Evolutionary conservation across 2,888 invertebrate species (phyloP).

Genomic region (Ennomos quercinarius): DNA sequence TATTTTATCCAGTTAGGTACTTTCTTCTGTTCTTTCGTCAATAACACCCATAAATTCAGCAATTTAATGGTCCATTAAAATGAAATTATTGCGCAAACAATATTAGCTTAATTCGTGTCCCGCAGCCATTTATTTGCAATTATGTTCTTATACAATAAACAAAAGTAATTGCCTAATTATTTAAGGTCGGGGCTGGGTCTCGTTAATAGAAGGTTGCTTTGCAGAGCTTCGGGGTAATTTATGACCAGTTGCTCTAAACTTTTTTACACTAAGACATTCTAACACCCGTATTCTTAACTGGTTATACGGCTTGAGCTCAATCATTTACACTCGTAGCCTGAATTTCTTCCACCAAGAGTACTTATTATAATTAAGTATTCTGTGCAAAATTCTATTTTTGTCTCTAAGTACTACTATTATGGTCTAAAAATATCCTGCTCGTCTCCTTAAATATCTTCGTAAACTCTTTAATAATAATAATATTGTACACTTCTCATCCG

Average conservation of each 20-base stretch:
- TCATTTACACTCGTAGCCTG: background rate
- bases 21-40: slow-evolving; percentile 8
- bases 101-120: slow-evolving; percentile 50
- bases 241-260: slow-evolving; percentile 58
- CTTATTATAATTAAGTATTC: too few relatives aligned
- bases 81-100: slow-evolving; percentile 33
- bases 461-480: too few relatives aligned
- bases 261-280: slow-evolving; percentile 25
- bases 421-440: too few relatives aligned
- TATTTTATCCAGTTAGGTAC: background rate
- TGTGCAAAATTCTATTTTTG: too few relatives aligned
- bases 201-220: slow-evolving; percentile 60
- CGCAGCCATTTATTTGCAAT: slow-evolving; percentile 58
- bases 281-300: background rate
- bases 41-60: slow-evolving; percentile 9
- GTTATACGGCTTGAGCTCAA: slow-evolving; percentile 1
- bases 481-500: too few relatives aligned
- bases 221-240: slow-evolving; percentile 68
- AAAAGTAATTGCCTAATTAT: slow-evolving; percentile 78
- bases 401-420: too few relatives aligned
- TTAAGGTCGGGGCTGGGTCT: slow-evolving; percentile 54
- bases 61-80: slow-evolving; percentile 27
- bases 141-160: slow-evolving; percentile 68
- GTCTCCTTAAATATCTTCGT: too few relatives aligned
- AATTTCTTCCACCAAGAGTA: too few relatives aligned